Base-by-base conservation (phyloP, 92 coral and sea anemone genomes). In the Scolanthus callimorphus region DNA sequence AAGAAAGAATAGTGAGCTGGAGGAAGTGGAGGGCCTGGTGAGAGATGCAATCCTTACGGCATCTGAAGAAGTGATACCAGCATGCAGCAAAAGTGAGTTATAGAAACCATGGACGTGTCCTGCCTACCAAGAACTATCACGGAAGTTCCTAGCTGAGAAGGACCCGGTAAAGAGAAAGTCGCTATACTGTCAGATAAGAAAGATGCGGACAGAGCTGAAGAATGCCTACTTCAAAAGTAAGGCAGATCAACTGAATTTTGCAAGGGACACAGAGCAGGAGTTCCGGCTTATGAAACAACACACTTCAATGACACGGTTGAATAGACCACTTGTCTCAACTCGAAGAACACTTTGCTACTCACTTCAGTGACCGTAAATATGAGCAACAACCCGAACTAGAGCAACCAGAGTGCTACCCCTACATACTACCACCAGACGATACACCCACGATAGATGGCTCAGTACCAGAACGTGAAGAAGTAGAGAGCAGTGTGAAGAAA, bases 371-470 rank as follows among this genome's bases (percentile, higher is more conserved):
- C n/a, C n/a, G n/a, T n/a, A n/a, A n/a, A n/a, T 44, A 20, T 23
- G 39, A 63, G 21, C 31, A 29, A 4, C 70, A 63, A 47, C 70
- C 70, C 19, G 70, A 63, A 28, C 27, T 63, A 2, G 70, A 49
- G 27, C 34, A 63, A 28, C 70, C 70, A 1, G 70, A 63, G 2
- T 4, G 10, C 9, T 49, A 25, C 34, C 70, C 43, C 23, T 44
- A 63, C 30, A 28, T 63, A 44, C n/a, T n/a, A n/a, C n/a, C n/a
- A n/a, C n/a, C n/a, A n/a, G n/a, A n/a, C n/a, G n/a, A n/a, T n/a
- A n/a, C 41, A 46, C 46, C 70, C 70, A 23, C 3, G 9, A 53
- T 49, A 1, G 43, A 28, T 15, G 25, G 3, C 1, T 8, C 49
- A 29, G 4, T n/a, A 20, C 47, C 72, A 1, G 63, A 52, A 1